Evolutionary conservation across 2,113 vertebrate genomes (phyloP).

Genomic region (Nestor notabilis): DNA sequence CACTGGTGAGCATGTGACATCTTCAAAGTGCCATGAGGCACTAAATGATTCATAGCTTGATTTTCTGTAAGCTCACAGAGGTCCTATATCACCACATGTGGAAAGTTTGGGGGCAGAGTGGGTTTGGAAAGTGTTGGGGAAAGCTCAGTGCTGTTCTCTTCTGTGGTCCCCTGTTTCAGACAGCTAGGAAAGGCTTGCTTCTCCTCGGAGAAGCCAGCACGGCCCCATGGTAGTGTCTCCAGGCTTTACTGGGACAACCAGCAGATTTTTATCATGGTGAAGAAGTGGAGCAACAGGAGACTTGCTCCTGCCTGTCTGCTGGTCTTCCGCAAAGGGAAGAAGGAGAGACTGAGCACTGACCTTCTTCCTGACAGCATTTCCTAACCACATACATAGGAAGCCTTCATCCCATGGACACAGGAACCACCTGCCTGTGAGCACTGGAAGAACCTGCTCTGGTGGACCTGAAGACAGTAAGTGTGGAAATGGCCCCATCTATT

Average conservation of each 20-base stretch:
- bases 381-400: background rate
- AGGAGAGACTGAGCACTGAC: background rate
- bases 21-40: background rate
- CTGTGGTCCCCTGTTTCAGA: background rate
- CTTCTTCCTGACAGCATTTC: background rate
- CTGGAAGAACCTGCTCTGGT: background rate
- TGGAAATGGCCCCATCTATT: constrained; percentile 33
- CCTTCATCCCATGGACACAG: rapidly evolving
- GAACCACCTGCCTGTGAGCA: background rate
- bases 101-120: background rate
- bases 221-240: background rate
- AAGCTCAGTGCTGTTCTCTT: background rate
- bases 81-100: background rate
- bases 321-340: background rate
- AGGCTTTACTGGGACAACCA: background rate
- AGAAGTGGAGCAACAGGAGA: background rate
- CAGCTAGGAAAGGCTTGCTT: background rate
- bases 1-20: background rate
- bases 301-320: background rate
- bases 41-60: background rate
- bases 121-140: rapidly evolving
- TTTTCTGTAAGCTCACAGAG: background rate
- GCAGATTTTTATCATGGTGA: background rate
- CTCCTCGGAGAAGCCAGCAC: background rate
- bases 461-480: background rate